Evolutionary conservation across 2,888 invertebrate species (phyloP), one percentile per base, ranked within the genome.

Genomic region (Euclidia mi): DNA sequence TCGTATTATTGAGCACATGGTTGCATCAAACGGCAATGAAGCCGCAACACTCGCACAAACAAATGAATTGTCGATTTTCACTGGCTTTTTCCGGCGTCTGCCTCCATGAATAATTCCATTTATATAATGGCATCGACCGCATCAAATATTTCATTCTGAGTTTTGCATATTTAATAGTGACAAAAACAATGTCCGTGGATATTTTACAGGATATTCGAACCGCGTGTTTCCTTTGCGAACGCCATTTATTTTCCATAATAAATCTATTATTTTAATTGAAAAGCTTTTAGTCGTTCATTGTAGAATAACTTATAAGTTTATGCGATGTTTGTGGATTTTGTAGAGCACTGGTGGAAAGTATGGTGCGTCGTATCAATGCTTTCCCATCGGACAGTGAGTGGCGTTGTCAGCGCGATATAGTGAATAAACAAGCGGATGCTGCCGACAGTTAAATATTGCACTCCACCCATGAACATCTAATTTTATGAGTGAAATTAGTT

Each of bases 401-500:
- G 75, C 76, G 78, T 74, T 79, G 82, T 85, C 81, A 86, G 80
- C 81, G 82, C 76, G 77, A 85, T 84, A 84, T 84, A 81, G 78
- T 75, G 83, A 82, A 87, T 42, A 68, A 60, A 63, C 83, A 85
- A 79, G 81, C 93, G 92, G 92, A 91, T 91, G 88, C 88, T 84
- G 87, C 74, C 81, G 83, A 88, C 88, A 83, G 85, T 88, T 91
- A 91, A 89, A 92, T 92, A 93, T 91, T 90, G 88, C 89, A 89
- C 92, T 90, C 88, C 93, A 90, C 92, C 94, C 92, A 92, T 90
- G 86, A 82, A 88, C 83, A 89, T 89, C 90, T 94, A 91, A 91
- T 91, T 91, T 93, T 93, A 92, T 92, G 87, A 92, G 91, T 90
- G 90, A 94, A 94, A 94, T 94, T 92, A 94, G 91, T 92, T 89